Evolutionary conservation across 2,797 vertebrate species (phyloP).

Genomic region (Sylvilagus floridanus): DNA sequence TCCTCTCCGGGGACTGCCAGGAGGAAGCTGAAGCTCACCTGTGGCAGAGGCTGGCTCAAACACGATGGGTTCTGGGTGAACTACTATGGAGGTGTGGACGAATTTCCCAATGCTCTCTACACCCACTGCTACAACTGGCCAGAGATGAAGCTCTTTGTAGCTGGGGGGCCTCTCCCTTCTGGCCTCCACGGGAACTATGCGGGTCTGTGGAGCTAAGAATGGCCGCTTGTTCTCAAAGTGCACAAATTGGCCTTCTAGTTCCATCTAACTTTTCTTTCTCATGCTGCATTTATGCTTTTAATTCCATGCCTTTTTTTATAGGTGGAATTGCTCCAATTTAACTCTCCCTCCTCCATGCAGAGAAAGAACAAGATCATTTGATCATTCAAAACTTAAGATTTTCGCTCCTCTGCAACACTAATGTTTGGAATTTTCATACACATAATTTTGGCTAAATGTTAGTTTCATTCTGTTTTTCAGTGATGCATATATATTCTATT

Average conservation of each 20-base stretch:
- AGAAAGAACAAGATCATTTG: neutral
- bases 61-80: constrained; percentile 96
- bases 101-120: constrained; percentile 90
- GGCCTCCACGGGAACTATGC: constrained; percentile 91
- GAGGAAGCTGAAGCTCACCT: constrained; percentile 94
- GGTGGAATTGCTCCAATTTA: neutral
- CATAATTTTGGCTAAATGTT: constrained; percentile 16
- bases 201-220: constrained; percentile 92
- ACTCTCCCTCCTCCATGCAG: neutral
- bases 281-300: neutral
- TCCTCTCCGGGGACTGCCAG: constrained; percentile 90
- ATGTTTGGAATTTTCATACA: constrained; percentile 5
- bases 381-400: constrained; percentile 28
- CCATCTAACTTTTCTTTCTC: neutral
- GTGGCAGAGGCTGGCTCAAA: constrained; percentile 97
- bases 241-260: constrained; percentile 76
- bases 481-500: neutral
- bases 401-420: neutral
- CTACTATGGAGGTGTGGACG: constrained; percentile 95
- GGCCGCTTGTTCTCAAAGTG: constrained; percentile 60
- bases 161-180: constrained; percentile 96
- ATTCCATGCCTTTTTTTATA: neutral
- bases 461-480: constrained; percentile 9
- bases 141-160: constrained; percentile 95
- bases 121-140: too few relatives aligned